Percentiles rank a stretch among this genome's conserved stretches.
Evolutionary conservation across 2,113 vertebrate species (phyloP).

Genomic region (Crotalus viridis): DNA sequence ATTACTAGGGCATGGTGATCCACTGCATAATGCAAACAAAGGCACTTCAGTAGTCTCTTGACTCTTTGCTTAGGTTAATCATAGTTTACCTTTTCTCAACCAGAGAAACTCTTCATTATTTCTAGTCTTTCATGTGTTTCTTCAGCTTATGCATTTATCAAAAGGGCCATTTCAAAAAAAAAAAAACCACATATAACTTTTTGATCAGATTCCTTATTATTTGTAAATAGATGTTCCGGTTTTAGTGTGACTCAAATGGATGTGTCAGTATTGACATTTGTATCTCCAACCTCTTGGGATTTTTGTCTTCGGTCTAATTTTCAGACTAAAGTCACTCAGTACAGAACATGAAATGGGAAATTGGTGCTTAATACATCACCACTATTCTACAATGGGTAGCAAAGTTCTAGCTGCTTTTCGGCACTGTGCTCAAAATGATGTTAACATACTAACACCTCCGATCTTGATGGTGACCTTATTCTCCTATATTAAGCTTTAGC

Average conservation of each 20-base stretch:
- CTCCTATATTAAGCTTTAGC: background rate
- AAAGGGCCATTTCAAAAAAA: background rate
- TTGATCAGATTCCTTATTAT: background rate
- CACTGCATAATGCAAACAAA: constrained; percentile 2
- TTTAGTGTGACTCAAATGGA: background rate
- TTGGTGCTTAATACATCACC: background rate
- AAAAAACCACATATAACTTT: background rate
- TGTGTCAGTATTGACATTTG: background rate
- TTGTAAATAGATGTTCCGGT: background rate
- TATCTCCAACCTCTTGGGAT: background rate
- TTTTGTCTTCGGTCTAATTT: background rate
- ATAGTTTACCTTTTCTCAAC: background rate
- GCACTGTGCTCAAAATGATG: background rate
- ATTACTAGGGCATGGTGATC: background rate
- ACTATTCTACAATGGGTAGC: background rate
- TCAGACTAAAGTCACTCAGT: background rate
- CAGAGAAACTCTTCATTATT: background rate
- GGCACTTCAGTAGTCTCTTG: background rate
- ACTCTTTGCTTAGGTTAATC: background rate
- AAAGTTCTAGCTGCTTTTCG: background rate
- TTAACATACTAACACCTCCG: background rate
- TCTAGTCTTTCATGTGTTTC: background rate
- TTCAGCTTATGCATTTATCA: constrained; percentile 8
- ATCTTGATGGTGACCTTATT: background rate
- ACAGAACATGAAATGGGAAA: background rate